Percentiles rank a stretch among this genome's conserved stretches.
Conservation (phyloP, 2,113 vertebrate genomes). For the Zootoca vivipara region DNA sequence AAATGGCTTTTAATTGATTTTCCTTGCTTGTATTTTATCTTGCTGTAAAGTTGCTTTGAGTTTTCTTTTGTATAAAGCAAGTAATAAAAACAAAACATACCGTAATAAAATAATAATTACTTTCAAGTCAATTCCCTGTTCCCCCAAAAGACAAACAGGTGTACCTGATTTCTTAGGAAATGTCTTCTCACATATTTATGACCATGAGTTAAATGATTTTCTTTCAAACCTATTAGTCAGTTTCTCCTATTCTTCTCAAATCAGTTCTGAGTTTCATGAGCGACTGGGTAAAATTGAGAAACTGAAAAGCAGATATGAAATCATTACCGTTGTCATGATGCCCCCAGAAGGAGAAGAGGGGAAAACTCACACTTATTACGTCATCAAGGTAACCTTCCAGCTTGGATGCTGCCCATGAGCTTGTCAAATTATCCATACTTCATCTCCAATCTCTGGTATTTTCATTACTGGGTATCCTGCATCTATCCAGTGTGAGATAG, state of each 20-base stretch:
- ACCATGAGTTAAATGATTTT: neutral
- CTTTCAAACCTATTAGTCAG: conserved; percentile 19
- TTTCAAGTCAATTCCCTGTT: too few relatives aligned
- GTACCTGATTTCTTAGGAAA: neutral
- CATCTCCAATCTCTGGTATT: too few relatives aligned
- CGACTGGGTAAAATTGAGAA: conserved; percentile 86
- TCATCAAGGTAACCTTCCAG: conserved; percentile 83
- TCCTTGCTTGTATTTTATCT: too few relatives aligned
- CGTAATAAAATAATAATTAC: too few relatives aligned
- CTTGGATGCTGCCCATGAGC: neutral
- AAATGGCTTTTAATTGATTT: too few relatives aligned
- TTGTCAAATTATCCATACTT: neutral
- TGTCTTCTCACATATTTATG: neutral
- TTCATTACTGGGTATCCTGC: neutral
- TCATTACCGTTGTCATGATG: conserved; percentile 81
- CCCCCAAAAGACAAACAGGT: too few relatives aligned
- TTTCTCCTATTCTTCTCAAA: conserved; percentile 35
- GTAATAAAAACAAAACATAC: neutral
- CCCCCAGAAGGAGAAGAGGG: conserved; percentile 88
- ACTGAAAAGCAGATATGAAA: conserved; percentile 87
- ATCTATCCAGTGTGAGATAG: neutral
- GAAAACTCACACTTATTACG: conserved; percentile 84
- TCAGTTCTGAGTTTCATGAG: conserved; percentile 85
- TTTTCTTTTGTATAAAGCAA: too few relatives aligned
- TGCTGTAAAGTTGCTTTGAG: too few relatives aligned